Conservation (phyloP, 2,113 vertebrate species). For the Recurvirostra avosetta region DNA sequence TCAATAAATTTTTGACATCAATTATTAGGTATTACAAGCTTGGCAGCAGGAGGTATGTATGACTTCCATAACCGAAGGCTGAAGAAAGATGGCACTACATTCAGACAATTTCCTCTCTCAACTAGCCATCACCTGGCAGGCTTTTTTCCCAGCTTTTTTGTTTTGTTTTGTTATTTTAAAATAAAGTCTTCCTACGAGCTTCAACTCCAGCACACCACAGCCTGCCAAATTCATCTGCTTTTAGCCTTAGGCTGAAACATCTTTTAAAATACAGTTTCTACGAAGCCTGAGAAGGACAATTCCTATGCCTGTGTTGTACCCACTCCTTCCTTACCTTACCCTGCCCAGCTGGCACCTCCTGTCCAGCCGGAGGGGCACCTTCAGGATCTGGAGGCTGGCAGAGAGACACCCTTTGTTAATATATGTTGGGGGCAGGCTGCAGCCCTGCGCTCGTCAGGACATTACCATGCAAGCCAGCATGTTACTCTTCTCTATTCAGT, state of each 20-base stretch:
- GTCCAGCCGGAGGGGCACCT: not conserved
- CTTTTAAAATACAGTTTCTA: slow-evolving; percentile 2
- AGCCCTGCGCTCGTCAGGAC: not conserved
- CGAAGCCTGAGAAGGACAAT: not conserved
- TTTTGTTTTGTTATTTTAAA: not conserved
- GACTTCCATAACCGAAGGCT: not conserved
- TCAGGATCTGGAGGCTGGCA: accelerated
- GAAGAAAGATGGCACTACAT: not conserved
- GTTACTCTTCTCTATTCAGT: slow-evolving; percentile 14
- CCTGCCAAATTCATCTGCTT: not conserved
- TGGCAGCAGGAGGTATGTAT: not conserved
- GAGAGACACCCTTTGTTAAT: not conserved
- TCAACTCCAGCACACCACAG: not conserved
- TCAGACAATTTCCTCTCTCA: not conserved
- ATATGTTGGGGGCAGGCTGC: not conserved
- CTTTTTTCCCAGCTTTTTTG: not conserved
- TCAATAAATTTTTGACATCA: not conserved
- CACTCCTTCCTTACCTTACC: not conserved
- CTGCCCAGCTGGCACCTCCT: not conserved
- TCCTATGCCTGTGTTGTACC: not conserved
- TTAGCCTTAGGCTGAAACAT: not conserved
- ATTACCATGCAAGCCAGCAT: slow-evolving; percentile 57
- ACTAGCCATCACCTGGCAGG: not conserved
- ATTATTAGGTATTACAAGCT: not conserved
- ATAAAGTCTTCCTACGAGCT: not conserved